Conservation (phyloP, 2,888 invertebrate species). For the Lycia hirtaria region DNA sequence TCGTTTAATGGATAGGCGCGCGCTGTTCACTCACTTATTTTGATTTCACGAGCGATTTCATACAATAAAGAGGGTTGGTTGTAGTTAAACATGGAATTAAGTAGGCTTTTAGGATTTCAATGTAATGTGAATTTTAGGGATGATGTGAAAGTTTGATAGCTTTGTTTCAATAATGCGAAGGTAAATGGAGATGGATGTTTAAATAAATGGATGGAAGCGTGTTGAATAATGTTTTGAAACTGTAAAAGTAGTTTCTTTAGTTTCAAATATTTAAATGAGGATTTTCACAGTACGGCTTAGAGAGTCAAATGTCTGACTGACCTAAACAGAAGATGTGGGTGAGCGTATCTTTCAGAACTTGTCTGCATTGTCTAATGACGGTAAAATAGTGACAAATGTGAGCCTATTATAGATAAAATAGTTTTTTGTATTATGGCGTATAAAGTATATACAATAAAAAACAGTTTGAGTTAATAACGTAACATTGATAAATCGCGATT, state of each 20-base stretch:
- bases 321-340: too few relatives aligned
- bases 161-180: constrained; percentile 6
- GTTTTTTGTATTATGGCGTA: too few relatives aligned
- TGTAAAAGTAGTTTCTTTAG: neutral
- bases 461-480: too few relatives aligned
- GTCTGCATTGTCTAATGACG: too few relatives aligned
- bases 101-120: constrained; percentile 4
- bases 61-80: constrained; percentile 9
- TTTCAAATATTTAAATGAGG: too few relatives aligned
- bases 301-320: too few relatives aligned
- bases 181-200: constrained; percentile 5
- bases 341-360: too few relatives aligned
- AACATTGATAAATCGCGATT: too few relatives aligned
- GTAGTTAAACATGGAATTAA: constrained; percentile 6
- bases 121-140: constrained; percentile 1
- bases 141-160: constrained; percentile 18
- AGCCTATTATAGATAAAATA: too few relatives aligned
- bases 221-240: neutral
- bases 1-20: constrained; percentile 26
- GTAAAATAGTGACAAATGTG: too few relatives aligned
- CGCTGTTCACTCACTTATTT: constrained; percentile 22
- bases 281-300: too few relatives aligned
- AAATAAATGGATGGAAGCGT: neutral
- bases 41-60: constrained; percentile 24
- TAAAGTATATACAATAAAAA: too few relatives aligned